Base-by-base conservation (phyloP, 1,140 invertebrate genomes). In the Solen grandis region DNA sequence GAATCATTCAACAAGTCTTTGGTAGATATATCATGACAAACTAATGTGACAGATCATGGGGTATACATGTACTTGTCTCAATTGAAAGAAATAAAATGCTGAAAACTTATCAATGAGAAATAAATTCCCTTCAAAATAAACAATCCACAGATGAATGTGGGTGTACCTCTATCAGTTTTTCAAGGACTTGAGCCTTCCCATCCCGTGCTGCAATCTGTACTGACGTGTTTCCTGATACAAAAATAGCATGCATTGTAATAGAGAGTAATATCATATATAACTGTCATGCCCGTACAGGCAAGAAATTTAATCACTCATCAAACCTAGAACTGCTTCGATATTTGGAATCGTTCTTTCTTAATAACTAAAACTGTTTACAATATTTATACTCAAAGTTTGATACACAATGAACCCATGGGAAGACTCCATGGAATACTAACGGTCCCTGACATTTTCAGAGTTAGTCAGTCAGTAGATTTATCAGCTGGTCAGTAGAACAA, bases 151-250 rank as follows among this genome's bases (percentile, higher is more conserved):
- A n/a, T n/a, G n/a, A n/a, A n/a, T n/a, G n/a, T n/a, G n/a, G 57
- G 38, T 68, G 33, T 72, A 88, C 89, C 84, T 86, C 78, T 27
- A 88, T 74, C 14, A 90, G 77, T 57, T 75, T 82, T 54, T 88
- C 81, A 10, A 89, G 77, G 31, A 88, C 69, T 66, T 83, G 62
- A 0, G 76, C 65, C 72, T 83, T 69, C 10, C 88, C 88, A 83
- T 87, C 86, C 25, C 83, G 73, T 16, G 88, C 84, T 38, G 89
- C 87, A 29, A 87, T 57, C 57, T 90, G 88, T 25, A 89, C 74
- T 3, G 87, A 81, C 41, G 86, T 88, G 19, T 80, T 83, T 13
- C 87, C 87, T 84, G 59, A 5, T 78, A 83, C 57, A 46, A 16
- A 22, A 69, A 25, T 22, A 38, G 5, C 69, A 46, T 46, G 41